Percentiles rank a stretch among this genome's conserved stretches.
These are phyloP conservation scores for Drosophila nigricruria DNA, from an alignment of 2,888 invertebrate species.

Conservation along the genomic window DNA sequence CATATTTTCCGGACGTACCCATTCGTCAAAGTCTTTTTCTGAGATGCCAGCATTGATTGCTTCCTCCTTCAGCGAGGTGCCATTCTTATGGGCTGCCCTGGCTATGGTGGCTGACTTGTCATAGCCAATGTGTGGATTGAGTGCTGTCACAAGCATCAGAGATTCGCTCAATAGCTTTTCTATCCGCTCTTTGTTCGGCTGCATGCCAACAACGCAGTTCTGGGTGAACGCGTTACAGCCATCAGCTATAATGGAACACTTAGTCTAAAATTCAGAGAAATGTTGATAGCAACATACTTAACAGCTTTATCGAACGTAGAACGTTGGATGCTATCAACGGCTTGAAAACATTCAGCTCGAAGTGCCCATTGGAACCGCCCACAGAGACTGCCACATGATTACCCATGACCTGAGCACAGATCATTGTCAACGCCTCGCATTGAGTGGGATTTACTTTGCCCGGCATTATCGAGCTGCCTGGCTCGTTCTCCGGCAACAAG, in stretches of 20 bases:
- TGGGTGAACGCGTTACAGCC: slow-evolving; percentile 92
- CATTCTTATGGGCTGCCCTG: slow-evolving; percentile 97
- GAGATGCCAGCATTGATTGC: slow-evolving; percentile 93
- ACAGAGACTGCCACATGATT: slow-evolving; percentile 97
- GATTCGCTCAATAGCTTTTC: slow-evolving; percentile 94
- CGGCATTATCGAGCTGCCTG: slow-evolving; percentile 99
- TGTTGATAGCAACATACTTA: slow-evolving; percentile 86
- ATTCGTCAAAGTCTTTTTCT: slow-evolving; percentile 93
- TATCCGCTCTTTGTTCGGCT: slow-evolving; percentile 91
- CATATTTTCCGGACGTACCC: slow-evolving; percentile 96
- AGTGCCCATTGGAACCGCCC: slow-evolving; percentile 98
- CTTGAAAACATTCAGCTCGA: slow-evolving; percentile 99
- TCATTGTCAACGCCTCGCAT: slow-evolving; percentile 98
- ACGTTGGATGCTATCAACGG: slow-evolving; percentile 97
- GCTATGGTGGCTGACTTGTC: slow-evolving; percentile 98
- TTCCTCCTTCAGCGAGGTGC: slow-evolving; percentile 92
- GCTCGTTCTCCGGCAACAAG: slow-evolving; percentile 97
- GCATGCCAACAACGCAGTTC: slow-evolving; percentile 94
- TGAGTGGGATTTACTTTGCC: slow-evolving; percentile 99
- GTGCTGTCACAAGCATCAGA: slow-evolving; percentile 97
- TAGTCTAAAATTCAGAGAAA: not conserved
- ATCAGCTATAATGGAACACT: slow-evolving; percentile 87
- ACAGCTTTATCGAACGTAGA: slow-evolving; percentile 92
- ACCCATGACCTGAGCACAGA: slow-evolving; percentile 97
- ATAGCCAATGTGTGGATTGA: slow-evolving; percentile 98